Evolutionary conservation across 2,113 vertebrate species (phyloP), one percentile per base, ranked within the genome.

Genomic region (Nerophis ophidion): DNA sequence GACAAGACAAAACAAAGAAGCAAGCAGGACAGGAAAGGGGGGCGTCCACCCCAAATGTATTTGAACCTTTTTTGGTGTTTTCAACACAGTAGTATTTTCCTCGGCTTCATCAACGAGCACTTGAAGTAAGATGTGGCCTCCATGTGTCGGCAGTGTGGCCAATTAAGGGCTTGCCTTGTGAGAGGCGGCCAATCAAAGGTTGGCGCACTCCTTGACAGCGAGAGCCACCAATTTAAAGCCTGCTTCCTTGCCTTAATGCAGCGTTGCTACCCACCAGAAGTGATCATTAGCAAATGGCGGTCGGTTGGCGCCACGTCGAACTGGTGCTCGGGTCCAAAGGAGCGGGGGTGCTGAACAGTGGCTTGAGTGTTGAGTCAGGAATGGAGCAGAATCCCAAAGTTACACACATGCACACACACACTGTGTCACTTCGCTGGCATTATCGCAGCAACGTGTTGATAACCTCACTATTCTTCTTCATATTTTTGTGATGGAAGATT

Each of bases 11-110:
- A n/a, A n/a, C n/a, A n/a, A n/a, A n/a, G n/a, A n/a, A n/a, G n/a
- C n/a, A n/a, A n/a, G n/a, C n/a, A n/a, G n/a, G n/a, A n/a, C n/a
- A n/a, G n/a, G n/a, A n/a, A n/a, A n/a, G n/a, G n/a, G n/a, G n/a
- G n/a, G n/a, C n/a, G n/a, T n/a, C n/a, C n/a, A n/a, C n/a, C n/a
- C n/a, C 66, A 72, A 53, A 75, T 84, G 71, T 67, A 65, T 75
- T 76, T 72, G 51, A 71, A 74, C 78, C 68, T 77, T 74, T 83
- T 76, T 73, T 78, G 76, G 65, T 58, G 61, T 81, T 79, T 73
- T 66, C 66, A 70, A 53, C 70, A 74, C 76, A 76, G 70, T 77
- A 66, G 68, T 61, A 68, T 76, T 26, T 72, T 1, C 71, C 52
- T 63, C n/a, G 73, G 73, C 36, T 78, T 57, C 68, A 63, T 68